phyloP scores from a whole-genome alignment of 2,113 vertebrate genomes.

The Daphoenositta chrysoptera region DNA sequence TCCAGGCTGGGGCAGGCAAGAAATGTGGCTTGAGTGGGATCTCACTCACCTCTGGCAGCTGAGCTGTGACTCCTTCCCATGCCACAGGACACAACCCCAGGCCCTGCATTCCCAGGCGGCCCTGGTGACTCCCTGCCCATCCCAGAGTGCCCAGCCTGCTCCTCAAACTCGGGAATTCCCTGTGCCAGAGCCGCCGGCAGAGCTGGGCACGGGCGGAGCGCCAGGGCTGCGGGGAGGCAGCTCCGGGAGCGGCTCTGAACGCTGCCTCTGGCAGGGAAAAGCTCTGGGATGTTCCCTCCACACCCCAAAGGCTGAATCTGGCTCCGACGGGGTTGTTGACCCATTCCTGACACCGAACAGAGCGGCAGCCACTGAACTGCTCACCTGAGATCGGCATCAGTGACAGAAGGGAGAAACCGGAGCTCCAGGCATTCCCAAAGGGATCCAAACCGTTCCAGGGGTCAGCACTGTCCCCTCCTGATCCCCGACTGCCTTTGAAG shows the following conservation, averaged over 20 bases:
- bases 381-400: not conserved
- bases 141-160: not conserved
- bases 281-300: not conserved
- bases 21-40: rapidly evolving
- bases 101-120: not conserved
- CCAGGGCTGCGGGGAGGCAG: not conserved
- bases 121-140: not conserved
- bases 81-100: not conserved
- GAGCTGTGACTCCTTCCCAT: not conserved
- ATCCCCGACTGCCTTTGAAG: not conserved
- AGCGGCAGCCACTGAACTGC: not conserved
- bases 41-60: not conserved
- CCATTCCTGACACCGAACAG: not conserved
- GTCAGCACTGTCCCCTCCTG: not conserved
- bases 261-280: not conserved
- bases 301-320: rapidly evolving
- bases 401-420: rapidly evolving
- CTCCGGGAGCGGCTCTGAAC: not conserved
- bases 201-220: not conserved
- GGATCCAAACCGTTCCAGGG: not conserved
- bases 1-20: not conserved
- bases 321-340: not conserved
- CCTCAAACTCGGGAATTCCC: not conserved
- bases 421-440: not conserved
- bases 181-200: not conserved